Conservation (phyloP, 2,888 invertebrate genomes). For the Metacarcinus magister region DNA sequence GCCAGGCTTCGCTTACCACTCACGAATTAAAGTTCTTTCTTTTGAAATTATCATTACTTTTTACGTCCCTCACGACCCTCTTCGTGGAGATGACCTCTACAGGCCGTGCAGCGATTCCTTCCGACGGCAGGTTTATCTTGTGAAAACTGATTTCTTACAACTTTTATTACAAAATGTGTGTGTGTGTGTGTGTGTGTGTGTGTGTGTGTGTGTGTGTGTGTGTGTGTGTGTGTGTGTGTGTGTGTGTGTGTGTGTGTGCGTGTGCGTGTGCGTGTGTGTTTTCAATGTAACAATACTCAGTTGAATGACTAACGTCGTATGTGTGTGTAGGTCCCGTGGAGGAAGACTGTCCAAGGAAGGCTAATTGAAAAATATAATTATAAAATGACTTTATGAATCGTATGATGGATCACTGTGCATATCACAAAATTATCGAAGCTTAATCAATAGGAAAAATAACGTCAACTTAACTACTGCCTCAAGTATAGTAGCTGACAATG, state of each 20-base stretch:
- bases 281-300: too few species aligned
- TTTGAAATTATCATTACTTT: background rate
- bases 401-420: too few species aligned
- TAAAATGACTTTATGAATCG: too few species aligned
- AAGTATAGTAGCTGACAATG: too few species aligned
- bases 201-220: constrained; percentile 61
- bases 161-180: background rate
- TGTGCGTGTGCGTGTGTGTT: too few species aligned
- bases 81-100: background rate
- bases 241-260: background rate
- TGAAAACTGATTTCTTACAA: background rate
- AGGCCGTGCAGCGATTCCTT: background rate
- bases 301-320: too few species aligned
- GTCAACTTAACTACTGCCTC: too few species aligned
- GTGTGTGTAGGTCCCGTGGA: too few species aligned
- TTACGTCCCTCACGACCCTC: background rate
- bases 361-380: too few species aligned
- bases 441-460: too few species aligned
- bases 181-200: constrained; percentile 38
- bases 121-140: background rate
- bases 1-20: background rate
- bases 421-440: too few species aligned
- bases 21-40: constrained; percentile 6
- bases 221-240: constrained; percentile 40
- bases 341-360: too few species aligned